Conservation (phyloP, 1,140 invertebrate species). For the Temnothorax nylanderi region DNA sequence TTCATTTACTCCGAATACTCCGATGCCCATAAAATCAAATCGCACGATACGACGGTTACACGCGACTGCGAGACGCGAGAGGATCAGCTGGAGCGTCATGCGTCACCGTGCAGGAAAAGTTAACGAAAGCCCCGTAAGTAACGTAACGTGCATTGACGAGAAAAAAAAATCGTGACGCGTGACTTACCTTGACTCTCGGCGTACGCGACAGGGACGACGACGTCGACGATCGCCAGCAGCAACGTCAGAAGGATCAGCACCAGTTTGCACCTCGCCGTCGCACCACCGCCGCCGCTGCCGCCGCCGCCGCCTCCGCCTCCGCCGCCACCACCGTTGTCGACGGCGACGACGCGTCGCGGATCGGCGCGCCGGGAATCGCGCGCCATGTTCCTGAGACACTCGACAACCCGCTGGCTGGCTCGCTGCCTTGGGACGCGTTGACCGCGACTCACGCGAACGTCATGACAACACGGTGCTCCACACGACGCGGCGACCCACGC, state of each 20-base stretch:
- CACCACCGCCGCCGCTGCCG: constrained; percentile 49
- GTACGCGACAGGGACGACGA: constrained; percentile 68
- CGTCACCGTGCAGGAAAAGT: not conserved
- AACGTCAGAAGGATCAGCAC: constrained; percentile 76
- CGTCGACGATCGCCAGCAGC: constrained; percentile 71
- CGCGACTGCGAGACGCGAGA: not conserved
- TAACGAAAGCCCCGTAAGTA: not conserved
- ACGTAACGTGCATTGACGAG: no score
- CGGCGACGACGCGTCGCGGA: constrained; percentile 65
- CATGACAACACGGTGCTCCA: constrained; percentile 70
- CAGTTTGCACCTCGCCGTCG: constrained; percentile 76
- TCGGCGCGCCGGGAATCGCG: constrained; percentile 78
- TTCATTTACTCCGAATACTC: no score
- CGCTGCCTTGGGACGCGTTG: constrained; percentile 15
- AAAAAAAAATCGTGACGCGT: not conserved
- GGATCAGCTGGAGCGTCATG: not conserved
- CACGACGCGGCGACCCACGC: constrained; percentile 8
- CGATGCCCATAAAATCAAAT: not conserved
- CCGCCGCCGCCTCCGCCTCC: constrained; percentile 40
- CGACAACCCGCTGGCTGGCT: constrained; percentile 43
- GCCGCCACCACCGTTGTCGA: constrained; percentile 16
- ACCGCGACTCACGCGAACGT: constrained; percentile 73
- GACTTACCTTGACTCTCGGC: constrained; percentile 79
- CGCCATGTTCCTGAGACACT: constrained; percentile 75
- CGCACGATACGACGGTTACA: not conserved